Conservation (phyloP, 2,888 invertebrate genomes). For the Polyommatus icarus region DNA sequence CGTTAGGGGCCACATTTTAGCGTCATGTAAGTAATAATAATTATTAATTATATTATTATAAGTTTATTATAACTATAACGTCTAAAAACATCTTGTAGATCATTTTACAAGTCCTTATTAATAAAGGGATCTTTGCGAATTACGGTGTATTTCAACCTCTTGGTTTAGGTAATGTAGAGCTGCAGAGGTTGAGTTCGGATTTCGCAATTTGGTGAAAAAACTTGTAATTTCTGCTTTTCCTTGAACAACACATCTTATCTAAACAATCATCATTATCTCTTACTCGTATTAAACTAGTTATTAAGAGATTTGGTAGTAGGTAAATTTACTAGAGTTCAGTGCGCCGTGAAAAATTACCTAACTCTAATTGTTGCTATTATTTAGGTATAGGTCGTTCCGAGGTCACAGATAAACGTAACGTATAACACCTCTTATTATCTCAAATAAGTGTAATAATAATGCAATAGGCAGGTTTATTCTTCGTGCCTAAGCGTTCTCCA, state of each 20-base stretch:
- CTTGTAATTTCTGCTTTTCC: background rate
- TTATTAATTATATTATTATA: too few relatives aligned
- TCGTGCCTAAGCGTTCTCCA: too few relatives aligned
- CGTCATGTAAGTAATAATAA: too few relatives aligned
- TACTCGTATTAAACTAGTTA: background rate
- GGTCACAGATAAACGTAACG: slow-evolving; percentile 10
- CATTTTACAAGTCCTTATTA: too few relatives aligned
- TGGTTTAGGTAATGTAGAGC: background rate
- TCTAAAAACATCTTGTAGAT: too few relatives aligned
- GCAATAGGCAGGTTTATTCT: background rate
- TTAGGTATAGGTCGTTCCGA: slow-evolving; percentile 14
- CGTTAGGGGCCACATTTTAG: too few relatives aligned
- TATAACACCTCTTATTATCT: background rate
- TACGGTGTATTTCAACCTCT: too few relatives aligned
- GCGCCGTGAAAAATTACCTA: slow-evolving; percentile 43
- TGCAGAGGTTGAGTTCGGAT: background rate
- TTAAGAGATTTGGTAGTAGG: background rate
- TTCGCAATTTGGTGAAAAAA: background rate
- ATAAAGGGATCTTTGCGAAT: too few relatives aligned
- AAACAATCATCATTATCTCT: background rate
- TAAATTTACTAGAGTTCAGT: slow-evolving; percentile 38
- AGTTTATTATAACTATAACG: too few relatives aligned
- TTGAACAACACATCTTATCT: background rate
- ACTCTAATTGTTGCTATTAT: slow-evolving; percentile 28
- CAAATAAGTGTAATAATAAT: background rate